Base-by-base conservation (phyloP, 2,888 invertebrate genomes). In the Parascotia fuliginaria region DNA sequence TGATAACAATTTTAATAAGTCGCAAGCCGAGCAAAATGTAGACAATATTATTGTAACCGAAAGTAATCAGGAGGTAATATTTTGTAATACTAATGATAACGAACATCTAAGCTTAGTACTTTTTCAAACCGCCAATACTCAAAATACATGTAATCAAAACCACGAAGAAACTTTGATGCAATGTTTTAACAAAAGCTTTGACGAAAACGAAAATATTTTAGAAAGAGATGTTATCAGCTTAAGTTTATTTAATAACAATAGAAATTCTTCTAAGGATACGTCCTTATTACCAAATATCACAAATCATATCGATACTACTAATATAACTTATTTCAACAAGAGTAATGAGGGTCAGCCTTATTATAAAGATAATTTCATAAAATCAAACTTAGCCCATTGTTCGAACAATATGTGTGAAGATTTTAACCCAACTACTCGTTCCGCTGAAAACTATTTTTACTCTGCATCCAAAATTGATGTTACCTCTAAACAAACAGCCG, bases 391-490 rank as follows among this genome's bases (percentile, higher is more conserved):
- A 29, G 12, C 13, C 9, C 2, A 13, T 36, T n/a, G 11, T n/a
- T 36, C 36, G 3, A 36, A 36, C 19, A 12, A 36, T 13, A 7
- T 13, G 7, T 5, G 12, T 11, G 46, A 28, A 4, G 22, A 27
- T 24, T 22, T 15, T 9, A 55, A 27, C 31, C 32, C 9, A 9
- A 47, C n/a, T 1, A 9, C 33, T 5, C 45, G 64, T 19, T 56
- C 61, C 22, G 60, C 77, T 12, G 80, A 75, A 29, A 79, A 72
- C 55, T 82, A 77, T 62, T 67, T 65, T 40, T 81, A 76, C 56
- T 70, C 76, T 9, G 50, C 78, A 13, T 82, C 77, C 11, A 75
- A 85, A 60, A 61, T 83, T 15, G 75, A 82, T 40, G 59, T 85
- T 12, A 73, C 64, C 29, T 76, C 77, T 3, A 77, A 78, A 62